These are phyloP conservation scores for Chloroclystis v-ata DNA, from an alignment of 2,888 invertebrate species.

Conservation along the genomic window DNA sequence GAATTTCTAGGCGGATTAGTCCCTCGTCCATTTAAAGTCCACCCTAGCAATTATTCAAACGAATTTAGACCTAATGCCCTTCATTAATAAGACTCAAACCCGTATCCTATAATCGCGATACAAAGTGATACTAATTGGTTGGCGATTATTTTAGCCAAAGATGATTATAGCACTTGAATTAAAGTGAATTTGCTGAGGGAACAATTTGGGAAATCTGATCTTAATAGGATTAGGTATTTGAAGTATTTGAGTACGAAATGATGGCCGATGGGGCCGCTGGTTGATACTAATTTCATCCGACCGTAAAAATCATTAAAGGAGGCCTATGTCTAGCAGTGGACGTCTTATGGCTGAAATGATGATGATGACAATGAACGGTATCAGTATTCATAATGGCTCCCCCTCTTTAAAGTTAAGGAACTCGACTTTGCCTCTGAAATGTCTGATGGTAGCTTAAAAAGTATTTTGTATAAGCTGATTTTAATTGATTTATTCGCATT, in stretches of 20 bases:
- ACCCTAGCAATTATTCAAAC: conserved; percentile 12
- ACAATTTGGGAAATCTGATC: conserved; percentile 4
- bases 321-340: too few species aligned
- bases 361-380: neutral
- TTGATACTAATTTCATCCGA: too few species aligned
- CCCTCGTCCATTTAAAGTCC: conserved; percentile 1
- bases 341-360: neutral
- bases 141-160: conserved; percentile 13
- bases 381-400: too few species aligned
- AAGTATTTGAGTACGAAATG: too few species aligned
- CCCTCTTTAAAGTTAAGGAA: too few species aligned
- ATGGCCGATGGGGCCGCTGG: too few species aligned
- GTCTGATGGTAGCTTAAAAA: too few species aligned
- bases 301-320: too few species aligned
- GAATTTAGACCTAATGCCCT: conserved; percentile 10
- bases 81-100: conserved; percentile 17
- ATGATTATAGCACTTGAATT: conserved; percentile 14
- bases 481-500: too few species aligned
- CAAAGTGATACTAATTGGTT: conserved; percentile 16
- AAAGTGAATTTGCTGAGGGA: conserved; percentile 5
- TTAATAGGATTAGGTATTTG: neutral
- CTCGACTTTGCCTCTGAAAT: too few species aligned
- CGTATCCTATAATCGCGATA: conserved; percentile 15
- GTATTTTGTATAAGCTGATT: too few species aligned
- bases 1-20: too few species aligned